Base-by-base conservation (phyloP, 2,113 vertebrate species). In the Strix aluco region DNA sequence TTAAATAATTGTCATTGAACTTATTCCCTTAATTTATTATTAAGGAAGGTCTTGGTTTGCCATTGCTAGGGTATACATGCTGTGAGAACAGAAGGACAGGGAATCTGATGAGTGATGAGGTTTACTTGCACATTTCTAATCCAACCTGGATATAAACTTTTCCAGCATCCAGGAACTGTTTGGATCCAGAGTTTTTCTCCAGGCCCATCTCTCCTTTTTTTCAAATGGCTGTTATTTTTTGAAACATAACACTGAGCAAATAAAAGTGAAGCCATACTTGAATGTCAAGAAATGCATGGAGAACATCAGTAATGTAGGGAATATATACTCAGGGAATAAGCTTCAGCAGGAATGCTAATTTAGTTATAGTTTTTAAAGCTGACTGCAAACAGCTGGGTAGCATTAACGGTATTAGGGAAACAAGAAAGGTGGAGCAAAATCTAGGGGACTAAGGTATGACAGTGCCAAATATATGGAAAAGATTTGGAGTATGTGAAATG, bases 401-500 rank as follows among this genome's bases (percentile, higher is more conserved):
- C 90, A 97, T 98, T 98, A 97, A 93, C 89, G 2, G 1, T 77
- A 96, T 95, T 96, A 96, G 81, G 78, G 82, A 95, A 96, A 94
- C 92, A 96, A 97, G 96, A 95, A 97, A 98, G 97, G 97, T 98
- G 97, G 96, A 95, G 94, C 78, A 91, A 97, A 97, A 95, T 94
- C 63, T 90, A 55, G 63, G 77, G 82, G 87, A 94, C 77, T 95
- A 79, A 96, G 92, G 81, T 93, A 95, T 67, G 95, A 94, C 62
- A 90, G 81, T 96, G 97, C 97, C 97, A 98, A 97, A 96, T 97
- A 71, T 96, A 97, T 98, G 97, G 97, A 97, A 97, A 93, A 97
- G 96, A 97, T 97, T 96, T 97, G 80, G 94, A 87, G 74, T 94
- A 88, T 67, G 42, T 92, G 86, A 97, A 96, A 91, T 15, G 30